Conservation (phyloP, 2,113 vertebrate genomes). For the Clarias batrachus region DNA sequence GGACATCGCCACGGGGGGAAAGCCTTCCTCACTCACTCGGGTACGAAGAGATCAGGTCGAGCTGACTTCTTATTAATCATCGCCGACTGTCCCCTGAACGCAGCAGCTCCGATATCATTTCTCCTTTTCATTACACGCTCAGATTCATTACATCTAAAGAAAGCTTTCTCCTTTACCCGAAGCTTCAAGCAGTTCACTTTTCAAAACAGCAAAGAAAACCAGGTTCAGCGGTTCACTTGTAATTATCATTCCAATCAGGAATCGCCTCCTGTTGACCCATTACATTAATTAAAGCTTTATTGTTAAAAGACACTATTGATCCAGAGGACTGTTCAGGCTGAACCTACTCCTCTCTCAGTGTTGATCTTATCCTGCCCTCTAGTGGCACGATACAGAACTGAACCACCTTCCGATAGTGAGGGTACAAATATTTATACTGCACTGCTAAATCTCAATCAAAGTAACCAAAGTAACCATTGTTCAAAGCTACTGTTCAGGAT, state of each 20-base stretch:
- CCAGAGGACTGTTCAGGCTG: background rate
- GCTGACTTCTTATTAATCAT: constrained; percentile 19
- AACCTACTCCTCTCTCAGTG: constrained; percentile 24
- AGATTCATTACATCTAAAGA: background rate
- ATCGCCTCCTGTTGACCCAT: background rate
- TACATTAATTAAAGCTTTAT: constrained; percentile 20
- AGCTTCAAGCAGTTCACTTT: background rate
- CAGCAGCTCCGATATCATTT: constrained; percentile 49
- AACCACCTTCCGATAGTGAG: background rate
- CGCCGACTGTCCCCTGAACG: constrained; percentile 50
- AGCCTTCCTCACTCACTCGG: background rate
- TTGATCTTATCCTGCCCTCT: constrained; percentile 61
- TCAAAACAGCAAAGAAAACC: background rate
- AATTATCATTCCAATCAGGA: background rate
- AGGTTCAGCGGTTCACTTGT: background rate
- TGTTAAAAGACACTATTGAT: constrained; percentile 18
- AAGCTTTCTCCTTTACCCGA: background rate
- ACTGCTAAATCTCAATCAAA: background rate
- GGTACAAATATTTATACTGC: background rate
- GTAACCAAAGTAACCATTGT: background rate
- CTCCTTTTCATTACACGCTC: background rate
- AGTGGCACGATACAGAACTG: constrained; percentile 51
- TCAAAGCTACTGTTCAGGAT: constrained; percentile 1
- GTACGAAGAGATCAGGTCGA: background rate
- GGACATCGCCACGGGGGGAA: background rate